Evolutionary conservation across 2,888 invertebrate genomes (phyloP).

Genomic region (Biston betularia): DNA sequence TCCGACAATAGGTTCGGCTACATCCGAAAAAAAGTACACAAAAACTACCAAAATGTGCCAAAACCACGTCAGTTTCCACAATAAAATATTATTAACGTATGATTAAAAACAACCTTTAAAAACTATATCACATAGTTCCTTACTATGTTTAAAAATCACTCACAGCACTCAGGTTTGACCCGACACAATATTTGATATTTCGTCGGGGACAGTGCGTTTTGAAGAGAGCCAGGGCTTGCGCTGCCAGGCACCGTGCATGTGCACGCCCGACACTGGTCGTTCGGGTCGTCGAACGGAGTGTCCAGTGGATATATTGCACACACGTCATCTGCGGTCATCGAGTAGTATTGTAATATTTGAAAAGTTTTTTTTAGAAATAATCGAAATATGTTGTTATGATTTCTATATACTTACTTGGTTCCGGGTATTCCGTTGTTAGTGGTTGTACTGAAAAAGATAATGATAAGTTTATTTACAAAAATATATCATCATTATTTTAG

Average conservation of each 20-base stretch:
- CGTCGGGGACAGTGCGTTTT: not conserved
- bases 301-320: conserved; percentile 6
- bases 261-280: conserved; percentile 3
- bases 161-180: conserved; percentile 9
- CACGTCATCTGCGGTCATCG: conserved; percentile 2
- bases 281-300: conserved; percentile 13
- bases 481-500: too few relatives aligned
- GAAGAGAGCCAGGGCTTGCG: not conserved
- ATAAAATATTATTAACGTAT: too few relatives aligned
- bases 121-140: too few relatives aligned
- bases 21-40: too few relatives aligned
- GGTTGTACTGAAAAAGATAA: conserved; percentile 6
- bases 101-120: too few relatives aligned
- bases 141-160: not conserved
- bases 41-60: too few relatives aligned
- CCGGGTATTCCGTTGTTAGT: not conserved
- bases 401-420: not conserved
- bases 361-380: too few relatives aligned
- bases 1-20: too few relatives aligned
- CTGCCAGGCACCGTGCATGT: not conserved
- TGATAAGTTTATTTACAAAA: too few relatives aligned
- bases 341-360: not conserved
- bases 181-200: not conserved
- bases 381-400: too few relatives aligned
- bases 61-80: too few relatives aligned